Evolutionary conservation across 2,797 vertebrate species (phyloP), one percentile per base, ranked within the genome.

Genomic region (Oreochromis grahami): DNA sequence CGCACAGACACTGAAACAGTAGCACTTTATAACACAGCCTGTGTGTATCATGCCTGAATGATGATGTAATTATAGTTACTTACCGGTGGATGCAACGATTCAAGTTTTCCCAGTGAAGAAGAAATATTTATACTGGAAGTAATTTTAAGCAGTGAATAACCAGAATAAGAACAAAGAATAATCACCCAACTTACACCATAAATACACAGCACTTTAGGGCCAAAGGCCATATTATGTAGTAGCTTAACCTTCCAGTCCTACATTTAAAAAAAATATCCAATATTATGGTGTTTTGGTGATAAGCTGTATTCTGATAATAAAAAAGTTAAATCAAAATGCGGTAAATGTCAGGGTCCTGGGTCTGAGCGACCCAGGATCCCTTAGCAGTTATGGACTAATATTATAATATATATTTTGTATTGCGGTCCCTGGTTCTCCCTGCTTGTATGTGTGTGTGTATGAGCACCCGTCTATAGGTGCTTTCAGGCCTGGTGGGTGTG

Each of bases 61-160:
- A 11, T 5, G 5, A 34, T 60, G 2, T 60, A 3, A 58, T 34
- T 5, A 34, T 34, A 34, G 26, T 32, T 0, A 58, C 1, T 58
- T 58, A 58, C 1, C 29, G 19, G 29, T 34, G 29, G 29, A 60
- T 19, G 10, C 29, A 32, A 19, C 15, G 12, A 58, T 11, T 15
- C 8, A 10, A 10, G 29, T 58, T 19, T 58, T 6, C 8, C 7
- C 29, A 58, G 55, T 6, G 3, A 58, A 17, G 55, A 58, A 58
- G 29, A 34, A 34, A 32, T 34, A 58, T 17, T 58, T 1, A 58
- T 19, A 6, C 15, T 19, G 8, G 15, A 58, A 58, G 8, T 58
- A 0, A 19, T 32, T 32, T 4, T 58, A 58, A 34, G 5, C 13
- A 32, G 15, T 58, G 8, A 58, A 32, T 6, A 58, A 19, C 55